phyloP scores from a whole-genome alignment of 2,113 vertebrate genomes.

The Lipophrys pholis region DNA sequence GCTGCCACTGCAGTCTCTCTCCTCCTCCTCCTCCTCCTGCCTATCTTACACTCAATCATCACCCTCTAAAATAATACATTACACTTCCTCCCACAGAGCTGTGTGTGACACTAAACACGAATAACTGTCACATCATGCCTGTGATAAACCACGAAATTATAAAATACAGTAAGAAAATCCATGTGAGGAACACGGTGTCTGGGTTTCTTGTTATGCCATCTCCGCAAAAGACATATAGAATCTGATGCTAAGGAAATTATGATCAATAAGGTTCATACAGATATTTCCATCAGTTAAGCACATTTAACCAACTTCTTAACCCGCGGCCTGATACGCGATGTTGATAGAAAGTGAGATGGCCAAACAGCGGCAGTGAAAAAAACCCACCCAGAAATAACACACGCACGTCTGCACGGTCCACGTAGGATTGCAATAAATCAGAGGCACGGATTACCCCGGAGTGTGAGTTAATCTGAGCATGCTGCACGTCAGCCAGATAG shows the following conservation, averaged over 20 bases:
- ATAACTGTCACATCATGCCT: background rate
- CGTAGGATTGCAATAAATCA: slow-evolving; percentile 61
- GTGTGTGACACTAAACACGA: slow-evolving; percentile 22
- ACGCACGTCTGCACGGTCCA: slow-evolving; percentile 31
- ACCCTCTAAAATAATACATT: slow-evolving; percentile 35
- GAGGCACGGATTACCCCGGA: slow-evolving; percentile 66
- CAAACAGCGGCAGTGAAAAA: slow-evolving; percentile 1
- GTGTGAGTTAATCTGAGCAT: slow-evolving; percentile 67
- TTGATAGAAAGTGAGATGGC: background rate
- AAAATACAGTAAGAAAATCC: background rate
- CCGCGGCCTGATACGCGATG: no score
- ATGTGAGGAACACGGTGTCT: background rate
- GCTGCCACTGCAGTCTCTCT: slow-evolving; percentile 63
- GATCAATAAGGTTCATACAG: no score
- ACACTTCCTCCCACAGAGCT: slow-evolving; percentile 16
- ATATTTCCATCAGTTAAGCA: no score
- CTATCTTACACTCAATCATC: slow-evolving; percentile 18
- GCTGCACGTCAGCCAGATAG: slow-evolving; percentile 47
- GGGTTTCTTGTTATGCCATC: background rate
- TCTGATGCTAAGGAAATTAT: background rate
- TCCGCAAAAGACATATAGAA: background rate
- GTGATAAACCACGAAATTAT: background rate
- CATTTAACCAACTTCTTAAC: no score
- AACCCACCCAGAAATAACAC: slow-evolving; percentile 40
- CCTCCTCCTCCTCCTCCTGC: background rate